Evolutionary conservation across 2,888 invertebrate species (phyloP).

Genomic region (Cheilosia variabilis): DNA sequence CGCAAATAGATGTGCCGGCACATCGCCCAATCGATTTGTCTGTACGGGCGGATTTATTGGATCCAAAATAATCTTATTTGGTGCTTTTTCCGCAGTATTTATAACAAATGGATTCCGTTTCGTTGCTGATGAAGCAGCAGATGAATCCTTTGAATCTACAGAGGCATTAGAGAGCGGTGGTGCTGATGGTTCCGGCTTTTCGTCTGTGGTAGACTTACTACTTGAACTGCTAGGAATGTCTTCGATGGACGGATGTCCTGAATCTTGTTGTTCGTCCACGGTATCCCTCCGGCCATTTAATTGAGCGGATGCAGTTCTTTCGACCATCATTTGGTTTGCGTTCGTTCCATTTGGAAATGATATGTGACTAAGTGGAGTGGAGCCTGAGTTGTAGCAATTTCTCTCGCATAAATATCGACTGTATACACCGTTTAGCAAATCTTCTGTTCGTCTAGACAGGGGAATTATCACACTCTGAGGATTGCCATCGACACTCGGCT

Average conservation of each 20-base stretch:
- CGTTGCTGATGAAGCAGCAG: conserved; percentile 52
- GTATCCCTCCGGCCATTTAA: neutral
- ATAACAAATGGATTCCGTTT: conserved; percentile 78
- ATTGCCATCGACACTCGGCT: conserved; percentile 67
- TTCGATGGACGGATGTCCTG: conserved; percentile 78
- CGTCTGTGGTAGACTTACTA: conserved; percentile 62
- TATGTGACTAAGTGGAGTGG: conserved; percentile 77
- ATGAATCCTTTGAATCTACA: conserved; percentile 53
- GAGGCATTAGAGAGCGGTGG: conserved; percentile 45
- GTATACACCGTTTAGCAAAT: conserved; percentile 86
- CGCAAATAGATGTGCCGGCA: conserved; percentile 78
- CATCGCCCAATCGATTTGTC: conserved; percentile 65
- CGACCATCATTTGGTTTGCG: conserved; percentile 1
- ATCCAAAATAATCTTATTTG: conserved; percentile 78
- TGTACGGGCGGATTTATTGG: conserved; percentile 77
- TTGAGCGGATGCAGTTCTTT: conserved; percentile 17
- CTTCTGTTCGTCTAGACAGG: conserved; percentile 87
- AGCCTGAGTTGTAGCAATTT: conserved; percentile 75
- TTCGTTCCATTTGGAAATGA: conserved; percentile 76
- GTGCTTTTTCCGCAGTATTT: conserved; percentile 69
- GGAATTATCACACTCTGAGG: conserved; percentile 85
- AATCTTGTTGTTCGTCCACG: conserved; percentile 76
- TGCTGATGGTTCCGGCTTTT: conserved; percentile 57
- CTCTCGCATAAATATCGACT: conserved; percentile 83
- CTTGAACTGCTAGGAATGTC: conserved; percentile 75